Evolutionary conservation across 2,888 invertebrate species (phyloP).

Genomic region (Tupiocoris notatus): DNA sequence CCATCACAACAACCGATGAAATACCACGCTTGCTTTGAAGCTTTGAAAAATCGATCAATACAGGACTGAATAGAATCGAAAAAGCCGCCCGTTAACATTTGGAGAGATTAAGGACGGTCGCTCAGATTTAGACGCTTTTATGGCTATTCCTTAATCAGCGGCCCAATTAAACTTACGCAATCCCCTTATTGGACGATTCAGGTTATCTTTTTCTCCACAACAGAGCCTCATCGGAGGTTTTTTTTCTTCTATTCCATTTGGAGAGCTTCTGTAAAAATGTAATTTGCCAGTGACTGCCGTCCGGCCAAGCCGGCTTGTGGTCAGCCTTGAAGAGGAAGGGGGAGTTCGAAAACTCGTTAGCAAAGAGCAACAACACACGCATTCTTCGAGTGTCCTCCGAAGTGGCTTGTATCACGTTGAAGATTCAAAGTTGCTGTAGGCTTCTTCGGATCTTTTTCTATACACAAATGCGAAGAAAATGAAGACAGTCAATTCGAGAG

Average conservation of each 20-base stretch:
- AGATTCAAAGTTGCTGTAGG: neutral
- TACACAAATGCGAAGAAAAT: neutral
- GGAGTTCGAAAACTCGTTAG: neutral
- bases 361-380: neutral
- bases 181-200: neutral
- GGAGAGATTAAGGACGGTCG: neutral
- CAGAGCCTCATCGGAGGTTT: neutral
- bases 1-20: too few relatives aligned
- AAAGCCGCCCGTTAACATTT: neutral
- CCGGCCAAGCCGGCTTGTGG: neutral
- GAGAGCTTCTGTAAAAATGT: neutral
- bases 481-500: neutral
- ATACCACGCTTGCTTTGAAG: too few relatives aligned
- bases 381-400: neutral
- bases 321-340: neutral
- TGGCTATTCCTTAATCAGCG: neutral
- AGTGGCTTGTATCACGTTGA: too few relatives aligned
- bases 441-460: neutral
- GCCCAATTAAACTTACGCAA: neutral
- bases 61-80: neutral
- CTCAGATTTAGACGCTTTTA: neutral
- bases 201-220: neutral
- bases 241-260: neutral
- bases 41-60: neutral
- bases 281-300: neutral